Base-by-base conservation (phyloP, 1,140 invertebrate species). In the Choristoneura fumiferana region DNA sequence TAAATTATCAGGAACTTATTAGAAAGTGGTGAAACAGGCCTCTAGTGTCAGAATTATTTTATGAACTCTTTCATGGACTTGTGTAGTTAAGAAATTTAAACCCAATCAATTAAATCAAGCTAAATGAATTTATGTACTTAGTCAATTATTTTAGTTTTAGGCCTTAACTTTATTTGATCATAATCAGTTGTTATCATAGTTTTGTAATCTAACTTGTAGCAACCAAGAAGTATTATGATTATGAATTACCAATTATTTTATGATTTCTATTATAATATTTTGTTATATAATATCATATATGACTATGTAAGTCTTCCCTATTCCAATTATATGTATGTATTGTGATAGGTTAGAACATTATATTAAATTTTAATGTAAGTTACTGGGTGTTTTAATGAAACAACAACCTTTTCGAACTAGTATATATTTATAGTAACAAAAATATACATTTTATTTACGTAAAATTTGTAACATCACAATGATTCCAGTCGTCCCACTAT, bases 371-470 rank as follows among this genome's bases (percentile, higher is more conserved):
- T 58, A 52, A 58, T 18, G 13, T 18, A 34, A 56, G 57, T 57
- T 59, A 58, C 45, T 57, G n/a, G 34, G n/a, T 33, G 57, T 69
- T 63, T 60, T 63, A 65, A 58, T 65, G 59, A 75, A 63, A 60
- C 40, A 69, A 18, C 52, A 34, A 15, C n/a, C 34, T 17, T 49
- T 65, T 62, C 53, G 63, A 61, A 71, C 57, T 67, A 73, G 63
- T 66, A 49, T 70, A 69, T 68, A 76, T 75, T 80, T 78, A 67
- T 71, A 66, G 73, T 85, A 78, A 84, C 72, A 83, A 87, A 81
- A 83, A 81, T 84, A 82, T 75, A 65, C 33, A 62, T 69, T 67
- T 64, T 67, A 65, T 54, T 54, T 62, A 65, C 60, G 61, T 35
- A 68, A 73, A 49, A 22, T 10, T 37, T 67, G 61, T 57, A 63